Base-by-base conservation (phyloP, 2,888 invertebrate species). In the Liodrosophila aerea region DNA sequence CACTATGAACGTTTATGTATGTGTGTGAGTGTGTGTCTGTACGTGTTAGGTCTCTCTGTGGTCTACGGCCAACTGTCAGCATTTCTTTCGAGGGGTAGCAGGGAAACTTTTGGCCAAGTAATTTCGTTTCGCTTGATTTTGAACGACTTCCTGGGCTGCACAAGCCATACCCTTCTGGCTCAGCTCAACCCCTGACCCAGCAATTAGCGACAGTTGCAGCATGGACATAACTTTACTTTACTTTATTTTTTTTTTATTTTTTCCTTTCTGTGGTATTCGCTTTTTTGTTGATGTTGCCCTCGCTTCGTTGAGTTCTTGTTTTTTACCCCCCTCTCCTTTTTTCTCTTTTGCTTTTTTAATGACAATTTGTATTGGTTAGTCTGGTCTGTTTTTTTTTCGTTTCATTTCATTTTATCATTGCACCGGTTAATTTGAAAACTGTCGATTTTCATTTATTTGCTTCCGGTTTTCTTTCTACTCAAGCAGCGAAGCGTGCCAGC, bases 181-280 rank as follows among this genome's bases (percentile, higher is more conserved):
- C 1, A 34, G 58, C 64, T 45, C 64, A 56, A 78, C 68, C 81
- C 71, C 75, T 69, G 68, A 60, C 70, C 57, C 62, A 60, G 54
- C 78, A 84, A 84, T 78, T 80, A 84, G 85, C 78, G 82, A 80
- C 85, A 81, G 82, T 80, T 81, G 78, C 78, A 82, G 72, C 70
- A 71, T 68, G 62, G 61, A 72, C 63, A 68, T 59, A 59, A 63
- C 52, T 66, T 56, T 47, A 54, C 46, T 41, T 60, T 51, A 22
- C 12, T 15, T 34, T 45, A 57, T 8, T 40, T 9, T 47, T 47
- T 15, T 8, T 50, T 49, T 29, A 15, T 29, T 52, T 37, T 30
- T 18, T 13, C 12, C n/a, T 54, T 46, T 51, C 39, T 71, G 73
- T 72, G 74, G 69, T 58, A 53, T 73, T 73, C 63, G 61, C 54